These are phyloP conservation scores for Anhinga rufa DNA, from an alignment of 2,113 vertebrate genomes.

Conservation along the genomic window DNA sequence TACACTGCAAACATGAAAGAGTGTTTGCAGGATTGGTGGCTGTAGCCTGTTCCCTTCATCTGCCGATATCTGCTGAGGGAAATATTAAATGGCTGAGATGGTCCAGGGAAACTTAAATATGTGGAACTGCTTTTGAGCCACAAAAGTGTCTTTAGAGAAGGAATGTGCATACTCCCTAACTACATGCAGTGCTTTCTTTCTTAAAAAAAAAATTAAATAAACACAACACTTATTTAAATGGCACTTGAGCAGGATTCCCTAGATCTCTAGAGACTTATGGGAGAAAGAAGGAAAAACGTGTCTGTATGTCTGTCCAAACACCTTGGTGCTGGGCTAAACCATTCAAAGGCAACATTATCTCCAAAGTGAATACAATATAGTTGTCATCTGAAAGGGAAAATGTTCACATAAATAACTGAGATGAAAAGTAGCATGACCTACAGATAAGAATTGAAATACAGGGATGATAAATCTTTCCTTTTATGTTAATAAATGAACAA, in stretches of 20 bases:
- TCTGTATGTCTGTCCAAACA: not conserved
- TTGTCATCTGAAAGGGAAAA: not conserved
- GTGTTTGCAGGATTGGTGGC: not conserved
- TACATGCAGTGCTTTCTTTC: not conserved
- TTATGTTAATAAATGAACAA: constrained; percentile 7
- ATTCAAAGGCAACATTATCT: not conserved
- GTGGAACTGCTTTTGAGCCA: not conserved
- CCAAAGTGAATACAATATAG: not conserved
- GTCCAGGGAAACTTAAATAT: not conserved
- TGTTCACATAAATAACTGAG: not conserved
- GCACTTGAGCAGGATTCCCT: not conserved
- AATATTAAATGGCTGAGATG: not conserved
- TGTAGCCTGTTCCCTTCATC: not conserved
- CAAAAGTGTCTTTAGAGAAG: not conserved
- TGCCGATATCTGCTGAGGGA: not conserved
- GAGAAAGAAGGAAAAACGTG: not conserved
- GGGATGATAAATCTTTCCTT: not conserved
- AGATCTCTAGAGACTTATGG: not conserved
- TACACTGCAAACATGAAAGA: not conserved
- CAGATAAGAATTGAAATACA: not conserved
- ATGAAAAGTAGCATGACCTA: not conserved
- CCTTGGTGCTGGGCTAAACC: not conserved
- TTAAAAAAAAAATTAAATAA: not conserved
- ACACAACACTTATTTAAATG: not conserved
- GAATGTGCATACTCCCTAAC: not conserved